Conservation (phyloP, 2,888 invertebrate genomes). For the Lymantria dispar region DNA sequence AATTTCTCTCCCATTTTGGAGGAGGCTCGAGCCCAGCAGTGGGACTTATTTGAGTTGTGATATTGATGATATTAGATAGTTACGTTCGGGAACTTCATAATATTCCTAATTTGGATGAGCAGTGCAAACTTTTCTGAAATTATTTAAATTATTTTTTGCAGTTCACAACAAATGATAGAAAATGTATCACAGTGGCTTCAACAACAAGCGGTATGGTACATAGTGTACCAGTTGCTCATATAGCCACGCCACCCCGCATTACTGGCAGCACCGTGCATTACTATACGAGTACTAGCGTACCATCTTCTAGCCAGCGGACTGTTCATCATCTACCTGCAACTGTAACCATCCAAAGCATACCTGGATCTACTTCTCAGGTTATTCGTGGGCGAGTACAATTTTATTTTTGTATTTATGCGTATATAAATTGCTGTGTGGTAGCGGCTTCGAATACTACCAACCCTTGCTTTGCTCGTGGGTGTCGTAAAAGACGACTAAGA, state of each 20-base stretch:
- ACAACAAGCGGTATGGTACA: conserved; percentile 74
- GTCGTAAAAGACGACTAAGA: too few species aligned
- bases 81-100: too few species aligned
- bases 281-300: conserved; percentile 46
- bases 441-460: too few species aligned
- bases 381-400: conserved; percentile 58
- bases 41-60: too few species aligned
- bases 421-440: not conserved
- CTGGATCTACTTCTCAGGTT: conserved; percentile 64
- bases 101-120: too few species aligned
- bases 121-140: too few species aligned
- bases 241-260: conserved; percentile 61
- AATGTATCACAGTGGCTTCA: conserved; percentile 75
- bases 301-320: conserved; percentile 42
- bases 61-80: too few species aligned
- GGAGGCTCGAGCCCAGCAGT: too few species aligned
- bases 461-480: too few species aligned
- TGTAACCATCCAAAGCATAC: conserved; percentile 70
- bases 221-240: conserved; percentile 71
- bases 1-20: too few species aligned
- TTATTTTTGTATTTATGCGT: not conserved
- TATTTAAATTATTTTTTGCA: conserved; percentile 27
- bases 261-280: conserved; percentile 67
- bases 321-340: conserved; percentile 66
- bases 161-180: conserved; percentile 64